phyloP scores from a whole-genome alignment of 2,113 vertebrate genomes.

The Rallus limicola region DNA sequence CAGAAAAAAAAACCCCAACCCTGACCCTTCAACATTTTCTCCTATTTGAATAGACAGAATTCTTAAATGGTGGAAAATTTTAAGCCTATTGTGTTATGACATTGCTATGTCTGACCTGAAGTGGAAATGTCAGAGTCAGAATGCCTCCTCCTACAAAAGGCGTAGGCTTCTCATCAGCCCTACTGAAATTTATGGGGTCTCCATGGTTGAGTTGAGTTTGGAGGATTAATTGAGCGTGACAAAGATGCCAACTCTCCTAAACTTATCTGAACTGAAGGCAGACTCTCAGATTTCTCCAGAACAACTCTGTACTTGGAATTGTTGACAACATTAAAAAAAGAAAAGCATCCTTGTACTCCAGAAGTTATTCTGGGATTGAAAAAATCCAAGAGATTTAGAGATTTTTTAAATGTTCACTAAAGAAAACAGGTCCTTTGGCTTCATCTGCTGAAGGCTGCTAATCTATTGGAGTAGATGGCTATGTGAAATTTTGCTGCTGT shows the following conservation, averaged over 20 bases:
- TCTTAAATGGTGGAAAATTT: neutral
- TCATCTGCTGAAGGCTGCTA: neutral
- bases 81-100: neutral
- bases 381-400: neutral
- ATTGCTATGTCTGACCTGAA: neutral
- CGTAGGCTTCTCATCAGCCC: neutral
- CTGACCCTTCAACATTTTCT: neutral
- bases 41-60: neutral
- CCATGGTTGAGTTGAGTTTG: neutral
- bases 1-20: neutral
- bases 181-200: slow-evolving; percentile 8
- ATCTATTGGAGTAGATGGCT: neutral
- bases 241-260: neutral
- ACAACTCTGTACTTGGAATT: neutral
- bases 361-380: neutral
- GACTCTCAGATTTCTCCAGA: neutral
- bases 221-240: neutral
- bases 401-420: neutral
- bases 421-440: neutral
- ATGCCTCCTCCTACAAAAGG: neutral
- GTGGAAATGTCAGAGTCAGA: neutral
- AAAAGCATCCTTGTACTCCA: neutral
- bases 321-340: neutral
- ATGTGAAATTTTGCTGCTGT: neutral
- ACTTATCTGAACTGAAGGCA: neutral